Conservation (phyloP, 2,797 vertebrate genomes). For the Hippocampus kuda region DNA sequence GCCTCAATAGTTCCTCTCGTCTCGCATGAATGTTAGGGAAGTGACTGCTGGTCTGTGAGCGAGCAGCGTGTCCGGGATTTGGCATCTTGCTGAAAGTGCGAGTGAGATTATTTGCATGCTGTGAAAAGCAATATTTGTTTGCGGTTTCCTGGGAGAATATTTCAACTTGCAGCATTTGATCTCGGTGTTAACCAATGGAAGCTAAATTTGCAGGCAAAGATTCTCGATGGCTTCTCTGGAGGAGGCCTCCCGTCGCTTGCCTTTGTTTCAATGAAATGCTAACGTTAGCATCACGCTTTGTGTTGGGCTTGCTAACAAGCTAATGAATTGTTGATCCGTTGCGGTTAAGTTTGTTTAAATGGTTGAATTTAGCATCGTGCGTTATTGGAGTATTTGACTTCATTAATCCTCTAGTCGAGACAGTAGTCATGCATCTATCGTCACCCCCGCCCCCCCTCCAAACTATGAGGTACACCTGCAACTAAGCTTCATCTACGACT, state of each 20-base stretch:
- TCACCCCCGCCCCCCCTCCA: too few species aligned
- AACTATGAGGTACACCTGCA: too few species aligned
- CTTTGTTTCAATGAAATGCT: constrained; percentile 43
- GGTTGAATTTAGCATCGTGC: too few species aligned
- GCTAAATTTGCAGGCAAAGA: background rate
- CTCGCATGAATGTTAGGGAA: background rate
- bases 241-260: constrained; percentile 30
- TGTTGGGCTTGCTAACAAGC: too few species aligned
- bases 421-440: too few species aligned
- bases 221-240: constrained; percentile 8
- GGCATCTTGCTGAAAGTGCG: constrained; percentile 44
- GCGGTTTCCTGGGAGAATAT: background rate
- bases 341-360: too few species aligned
- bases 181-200: fast-evolving
- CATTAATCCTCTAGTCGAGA: too few species aligned
- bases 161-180: constrained; percentile 11
- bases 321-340: fast-evolving
- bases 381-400: too few species aligned
- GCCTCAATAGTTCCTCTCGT: background rate
- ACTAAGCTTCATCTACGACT: too few species aligned
- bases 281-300: constrained; percentile 27
- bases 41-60: constrained; percentile 17
- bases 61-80: constrained; percentile 1
- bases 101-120: constrained; percentile 58
- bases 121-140: constrained; percentile 7